phyloP scores from a whole-genome alignment of 2,888 invertebrate genomes.

The Balanococcus diminutus region DNA sequence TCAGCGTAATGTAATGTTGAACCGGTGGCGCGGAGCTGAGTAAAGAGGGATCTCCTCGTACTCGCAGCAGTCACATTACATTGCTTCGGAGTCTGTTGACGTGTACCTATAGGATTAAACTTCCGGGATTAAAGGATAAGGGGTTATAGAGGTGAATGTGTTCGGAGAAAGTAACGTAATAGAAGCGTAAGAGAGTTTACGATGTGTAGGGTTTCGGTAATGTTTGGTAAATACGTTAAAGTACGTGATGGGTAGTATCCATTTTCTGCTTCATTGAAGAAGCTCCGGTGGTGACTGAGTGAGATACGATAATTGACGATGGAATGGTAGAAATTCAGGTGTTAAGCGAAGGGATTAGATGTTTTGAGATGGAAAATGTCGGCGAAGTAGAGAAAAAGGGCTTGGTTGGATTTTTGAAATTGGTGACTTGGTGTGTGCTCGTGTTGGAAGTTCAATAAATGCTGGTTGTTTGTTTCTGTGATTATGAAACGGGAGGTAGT shows the following conservation, averaged over 20 bases:
- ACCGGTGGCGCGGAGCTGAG: background rate
- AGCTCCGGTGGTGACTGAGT: too few relatives aligned
- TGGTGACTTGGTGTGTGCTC: too few relatives aligned
- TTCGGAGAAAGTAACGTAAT: background rate
- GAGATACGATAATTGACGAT: too few relatives aligned
- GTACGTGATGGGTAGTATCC: background rate
- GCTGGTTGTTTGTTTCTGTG: too few relatives aligned
- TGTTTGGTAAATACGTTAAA: background rate
- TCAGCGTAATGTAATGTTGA: conserved; percentile 26
- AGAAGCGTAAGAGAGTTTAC: background rate
- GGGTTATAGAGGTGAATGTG: background rate
- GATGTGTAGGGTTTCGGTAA: background rate
- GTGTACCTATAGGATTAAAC: conserved; percentile 13
- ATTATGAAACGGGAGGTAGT: too few relatives aligned
- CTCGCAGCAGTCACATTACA: background rate
- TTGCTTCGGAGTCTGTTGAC: background rate
- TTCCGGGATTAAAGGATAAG: conserved; percentile 16
- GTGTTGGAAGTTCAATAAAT: too few relatives aligned
- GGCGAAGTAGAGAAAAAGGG: too few relatives aligned
- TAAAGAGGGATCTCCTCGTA: background rate
- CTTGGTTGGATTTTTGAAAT: too few relatives aligned
- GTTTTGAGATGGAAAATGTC: background rate
- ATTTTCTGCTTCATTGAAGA: background rate
- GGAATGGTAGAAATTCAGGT: too few relatives aligned
- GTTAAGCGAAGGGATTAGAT: too few relatives aligned